Evolutionary conservation across 1,140 invertebrate genomes (phyloP).

Genomic region (Trypoxylus dichotomus): DNA sequence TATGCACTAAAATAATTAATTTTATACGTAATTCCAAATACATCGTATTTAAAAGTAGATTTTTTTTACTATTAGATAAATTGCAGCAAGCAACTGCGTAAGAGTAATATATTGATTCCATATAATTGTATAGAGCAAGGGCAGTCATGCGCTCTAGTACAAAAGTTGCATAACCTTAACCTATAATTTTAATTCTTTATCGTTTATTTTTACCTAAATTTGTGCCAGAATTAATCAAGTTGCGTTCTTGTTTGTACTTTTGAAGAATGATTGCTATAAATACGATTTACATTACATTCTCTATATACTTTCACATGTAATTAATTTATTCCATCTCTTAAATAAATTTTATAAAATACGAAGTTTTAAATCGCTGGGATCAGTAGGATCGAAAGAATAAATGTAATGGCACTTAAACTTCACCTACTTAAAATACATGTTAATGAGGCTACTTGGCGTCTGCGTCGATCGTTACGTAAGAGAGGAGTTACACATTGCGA

Average conservation of each 20-base stretch:
- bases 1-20: too few relatives aligned
- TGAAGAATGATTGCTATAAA: too few relatives aligned
- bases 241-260: too few relatives aligned
- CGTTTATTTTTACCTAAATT: background rate
- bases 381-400: background rate
- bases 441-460: constrained; percentile 10
- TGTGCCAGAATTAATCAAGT: too few relatives aligned
- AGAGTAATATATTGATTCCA: background rate
- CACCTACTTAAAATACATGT: constrained; percentile 21
- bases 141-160: constrained; percentile 24
- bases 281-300: too few relatives aligned
- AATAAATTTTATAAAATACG: background rate
- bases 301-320: too few relatives aligned
- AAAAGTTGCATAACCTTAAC: constrained; percentile 33
- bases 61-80: background rate
- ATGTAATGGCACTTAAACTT: constrained; percentile 14
- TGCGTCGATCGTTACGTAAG: constrained; percentile 1
- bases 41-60: too few relatives aligned
- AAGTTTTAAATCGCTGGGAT: background rate
- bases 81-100: background rate
- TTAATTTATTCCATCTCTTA: too few relatives aligned
- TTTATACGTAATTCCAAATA: too few relatives aligned
- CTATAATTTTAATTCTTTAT: constrained; percentile 16
- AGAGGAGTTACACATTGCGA: background rate
- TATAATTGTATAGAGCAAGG: constrained; percentile 17